These are phyloP conservation scores for Cyclophora albipunctata DNA, from an alignment of 2,888 invertebrate species.

Conservation along the genomic window DNA sequence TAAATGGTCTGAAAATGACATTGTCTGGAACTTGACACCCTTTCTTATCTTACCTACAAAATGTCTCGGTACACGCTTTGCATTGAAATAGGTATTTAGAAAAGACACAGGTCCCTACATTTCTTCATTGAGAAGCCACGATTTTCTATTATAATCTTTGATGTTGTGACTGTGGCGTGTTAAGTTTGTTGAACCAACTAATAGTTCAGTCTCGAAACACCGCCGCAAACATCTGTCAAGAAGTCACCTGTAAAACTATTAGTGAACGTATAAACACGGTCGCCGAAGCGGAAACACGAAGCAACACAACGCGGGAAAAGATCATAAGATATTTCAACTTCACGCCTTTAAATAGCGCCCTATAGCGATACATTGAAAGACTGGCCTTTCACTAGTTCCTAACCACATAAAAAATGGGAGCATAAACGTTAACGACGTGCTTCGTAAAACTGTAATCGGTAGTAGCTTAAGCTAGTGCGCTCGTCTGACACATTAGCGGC, in stretches of 20 bases:
- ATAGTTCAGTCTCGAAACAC: constrained; percentile 1
- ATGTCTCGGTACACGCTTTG: neutral
- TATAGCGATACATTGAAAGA: constrained; percentile 20
- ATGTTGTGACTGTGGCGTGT: too few species aligned
- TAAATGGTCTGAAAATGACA: constrained; percentile 7
- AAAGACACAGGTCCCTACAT: neutral
- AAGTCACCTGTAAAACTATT: constrained; percentile 20
- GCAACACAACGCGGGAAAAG: constrained; percentile 15
- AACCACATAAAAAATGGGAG: constrained; percentile 17
- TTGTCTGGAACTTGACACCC: constrained; percentile 6
- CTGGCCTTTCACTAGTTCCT: constrained; percentile 17
- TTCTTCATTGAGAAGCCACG: neutral
- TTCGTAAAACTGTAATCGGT: constrained; percentile 9
- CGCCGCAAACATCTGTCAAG: constrained; percentile 5
- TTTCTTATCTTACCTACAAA: constrained; percentile 5
- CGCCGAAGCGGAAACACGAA: constrained; percentile 14
- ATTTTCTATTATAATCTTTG: too few species aligned
- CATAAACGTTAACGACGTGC: constrained; percentile 14
- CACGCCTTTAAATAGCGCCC: constrained; percentile 24
- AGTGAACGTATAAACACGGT: constrained; percentile 13
- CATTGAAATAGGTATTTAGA: neutral
- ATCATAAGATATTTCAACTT: constrained; percentile 28
- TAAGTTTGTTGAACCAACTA: too few species aligned
- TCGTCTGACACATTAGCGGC: constrained; percentile 59
- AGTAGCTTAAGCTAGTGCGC: constrained; percentile 24